Conservation (phyloP, 2,888 invertebrate species). For the Scaptomyza cyrtandrae region DNA sequence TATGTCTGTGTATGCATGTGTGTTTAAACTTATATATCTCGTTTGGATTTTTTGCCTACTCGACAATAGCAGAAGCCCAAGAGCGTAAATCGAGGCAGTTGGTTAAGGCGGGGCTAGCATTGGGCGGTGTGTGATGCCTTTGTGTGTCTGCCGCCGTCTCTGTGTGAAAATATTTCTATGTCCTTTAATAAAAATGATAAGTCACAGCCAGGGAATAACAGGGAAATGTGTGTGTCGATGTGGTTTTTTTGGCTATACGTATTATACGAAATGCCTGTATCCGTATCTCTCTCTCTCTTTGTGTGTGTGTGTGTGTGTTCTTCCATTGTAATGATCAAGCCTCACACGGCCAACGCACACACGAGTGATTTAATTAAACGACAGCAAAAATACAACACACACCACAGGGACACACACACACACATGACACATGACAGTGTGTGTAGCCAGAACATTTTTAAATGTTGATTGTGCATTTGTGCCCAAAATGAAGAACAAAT, state of each 20-base stretch:
- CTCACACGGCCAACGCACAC: slow-evolving; percentile 30
- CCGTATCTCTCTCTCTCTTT: background rate
- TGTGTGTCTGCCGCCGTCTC: slow-evolving; percentile 48
- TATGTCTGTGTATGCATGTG: background rate
- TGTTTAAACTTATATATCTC: slow-evolving; percentile 36
- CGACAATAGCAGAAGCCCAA: slow-evolving; percentile 43
- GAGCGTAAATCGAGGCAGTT: background rate
- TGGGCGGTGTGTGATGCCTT: slow-evolving; percentile 19
- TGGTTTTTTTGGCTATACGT: background rate
- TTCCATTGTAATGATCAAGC: slow-evolving; percentile 60
- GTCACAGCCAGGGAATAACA: slow-evolving; percentile 57
- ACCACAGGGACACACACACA: slow-evolving; percentile 4
- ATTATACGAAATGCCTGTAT: background rate
- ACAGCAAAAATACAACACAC: slow-evolving; percentile 1
- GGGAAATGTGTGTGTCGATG: slow-evolving; percentile 24
- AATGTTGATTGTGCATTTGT: slow-evolving; percentile 29
- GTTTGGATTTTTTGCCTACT: slow-evolving; percentile 51
- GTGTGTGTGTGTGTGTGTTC: background rate
- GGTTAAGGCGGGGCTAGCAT: background rate
- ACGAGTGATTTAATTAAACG: slow-evolving; percentile 62
- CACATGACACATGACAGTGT: background rate
- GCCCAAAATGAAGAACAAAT: slow-evolving; percentile 6
- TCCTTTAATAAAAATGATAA: slow-evolving; percentile 67
- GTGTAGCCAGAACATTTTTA: slow-evolving; percentile 21
- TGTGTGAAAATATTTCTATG: slow-evolving; percentile 62